Percentiles rank a stretch among this genome's conserved stretches.
phyloP scores from a whole-genome alignment of 2,888 invertebrate genomes.

The Acanthosepion pharaonis region DNA sequence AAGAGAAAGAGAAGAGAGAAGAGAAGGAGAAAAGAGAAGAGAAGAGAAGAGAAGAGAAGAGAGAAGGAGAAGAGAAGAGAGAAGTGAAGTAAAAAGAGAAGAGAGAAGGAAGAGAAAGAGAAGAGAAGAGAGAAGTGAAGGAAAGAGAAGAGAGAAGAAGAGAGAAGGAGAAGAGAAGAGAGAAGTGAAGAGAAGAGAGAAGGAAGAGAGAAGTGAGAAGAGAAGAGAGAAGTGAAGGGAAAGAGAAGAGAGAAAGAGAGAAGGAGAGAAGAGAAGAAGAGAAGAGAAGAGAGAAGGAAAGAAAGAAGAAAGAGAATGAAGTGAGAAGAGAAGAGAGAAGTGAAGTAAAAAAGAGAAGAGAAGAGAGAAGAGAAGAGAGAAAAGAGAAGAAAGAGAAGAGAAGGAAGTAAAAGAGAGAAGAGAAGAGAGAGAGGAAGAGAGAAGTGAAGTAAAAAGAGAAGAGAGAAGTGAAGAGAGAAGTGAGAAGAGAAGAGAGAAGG shows the following conservation, averaged over 20 bases:
- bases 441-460: background rate
- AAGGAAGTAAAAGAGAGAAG: no score
- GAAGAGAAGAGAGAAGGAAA: background rate
- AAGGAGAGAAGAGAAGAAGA: background rate
- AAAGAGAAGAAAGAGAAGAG: no score
- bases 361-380: background rate
- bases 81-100: background rate
- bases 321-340: background rate
- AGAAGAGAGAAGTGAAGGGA: background rate
- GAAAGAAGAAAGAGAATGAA: background rate
- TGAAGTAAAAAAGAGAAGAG: no score
- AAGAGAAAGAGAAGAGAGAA: no score
- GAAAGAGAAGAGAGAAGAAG: background rate
- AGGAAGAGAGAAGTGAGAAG: background rate
- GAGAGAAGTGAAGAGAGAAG: background rate
- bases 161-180: background rate
- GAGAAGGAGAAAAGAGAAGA: background rate
- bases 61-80: no score
- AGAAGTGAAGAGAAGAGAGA: no score
- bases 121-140: no score
- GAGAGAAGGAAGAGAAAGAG: no score
- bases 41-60: background rate
- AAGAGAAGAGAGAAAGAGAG: background rate
- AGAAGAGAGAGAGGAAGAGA: background rate
- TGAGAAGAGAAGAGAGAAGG: no score